Percentiles rank a stretch among this genome's conserved stretches.
phyloP scores from a whole-genome alignment of 2,888 invertebrate species.

The Sinodicranocentrus sp. region DNA sequence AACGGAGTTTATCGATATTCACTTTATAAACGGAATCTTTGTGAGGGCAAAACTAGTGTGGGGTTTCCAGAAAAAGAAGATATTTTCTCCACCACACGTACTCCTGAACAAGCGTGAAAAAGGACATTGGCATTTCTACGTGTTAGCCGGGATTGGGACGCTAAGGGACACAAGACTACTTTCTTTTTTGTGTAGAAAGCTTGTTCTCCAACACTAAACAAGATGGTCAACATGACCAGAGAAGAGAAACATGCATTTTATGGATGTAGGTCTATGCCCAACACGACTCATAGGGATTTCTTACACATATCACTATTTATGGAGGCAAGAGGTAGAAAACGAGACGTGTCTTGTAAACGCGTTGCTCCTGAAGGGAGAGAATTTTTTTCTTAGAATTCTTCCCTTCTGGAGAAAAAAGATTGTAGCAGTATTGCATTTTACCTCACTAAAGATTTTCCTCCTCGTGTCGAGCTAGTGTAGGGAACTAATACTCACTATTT shows the following conservation, averaged over 20 bases:
- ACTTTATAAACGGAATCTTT: conserved; percentile 9
- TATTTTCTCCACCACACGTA: conserved; percentile 8
- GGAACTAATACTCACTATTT: conserved; percentile 31
- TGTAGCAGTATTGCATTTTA: not conserved
- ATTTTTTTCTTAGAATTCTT: conserved; percentile 10
- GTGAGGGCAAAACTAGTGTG: not conserved
- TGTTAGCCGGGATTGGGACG: conserved; percentile 31
- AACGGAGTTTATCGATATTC: conserved; percentile 50
- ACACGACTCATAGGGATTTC: too few relatives aligned
- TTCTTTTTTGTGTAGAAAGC: not conserved
- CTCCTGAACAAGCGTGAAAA: not conserved
- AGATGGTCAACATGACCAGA: conserved; percentile 45
- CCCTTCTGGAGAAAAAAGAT: not conserved
- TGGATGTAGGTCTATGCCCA: conserved; percentile 21
- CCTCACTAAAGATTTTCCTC: conserved; percentile 19
- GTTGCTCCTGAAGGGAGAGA: not conserved
- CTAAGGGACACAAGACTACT: conserved; percentile 41
- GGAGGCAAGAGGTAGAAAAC: not conserved
- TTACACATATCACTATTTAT: not conserved
- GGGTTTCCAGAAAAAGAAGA: not conserved
- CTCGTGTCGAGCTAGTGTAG: not conserved
- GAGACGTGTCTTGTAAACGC: conserved; percentile 30
- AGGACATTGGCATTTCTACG: conserved; percentile 49
- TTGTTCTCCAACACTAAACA: conserved; percentile 37
- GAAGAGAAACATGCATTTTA: conserved; percentile 50